Conservation (phyloP, 2,888 invertebrate genomes). For the Tinea pellionella region DNA sequence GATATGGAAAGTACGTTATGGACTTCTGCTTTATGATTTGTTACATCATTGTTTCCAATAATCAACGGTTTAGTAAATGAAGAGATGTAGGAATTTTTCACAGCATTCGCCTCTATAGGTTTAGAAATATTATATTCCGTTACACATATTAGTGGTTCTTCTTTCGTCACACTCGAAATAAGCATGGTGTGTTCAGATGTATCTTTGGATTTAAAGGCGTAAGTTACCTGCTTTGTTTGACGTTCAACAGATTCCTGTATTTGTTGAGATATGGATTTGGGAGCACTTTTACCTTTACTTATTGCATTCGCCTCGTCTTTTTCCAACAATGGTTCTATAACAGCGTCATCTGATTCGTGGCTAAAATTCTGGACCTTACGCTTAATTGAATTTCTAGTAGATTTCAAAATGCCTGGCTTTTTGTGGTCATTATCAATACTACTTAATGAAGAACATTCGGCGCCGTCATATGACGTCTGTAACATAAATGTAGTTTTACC, state of each 20-base stretch:
- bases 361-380: constrained; percentile 46
- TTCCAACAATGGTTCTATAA: constrained; percentile 53
- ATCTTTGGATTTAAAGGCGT: background rate
- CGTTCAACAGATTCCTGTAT: constrained; percentile 15
- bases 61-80: background rate
- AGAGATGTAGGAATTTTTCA: background rate
- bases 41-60: background rate
- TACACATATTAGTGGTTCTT: background rate
- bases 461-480: constrained; percentile 57
- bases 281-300: background rate
- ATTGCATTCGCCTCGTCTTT: constrained; percentile 28
- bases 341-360: constrained; percentile 50
- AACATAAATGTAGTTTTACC: constrained; percentile 22
- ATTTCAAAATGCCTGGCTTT: constrained; percentile 55
- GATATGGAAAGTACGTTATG: background rate
- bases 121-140: background rate
- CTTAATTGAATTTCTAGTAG: constrained; percentile 51
- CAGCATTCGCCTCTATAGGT: background rate
- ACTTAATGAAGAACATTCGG: constrained; percentile 50
- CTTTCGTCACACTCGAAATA: background rate
- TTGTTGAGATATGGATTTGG: constrained; percentile 41
- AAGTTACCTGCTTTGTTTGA: background rate
- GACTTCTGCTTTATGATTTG: background rate
- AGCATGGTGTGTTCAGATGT: background rate
- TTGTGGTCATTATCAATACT: constrained; percentile 52